phyloP scores from a whole-genome alignment of 2,113 vertebrate genomes.

The Strix uralensis region DNA sequence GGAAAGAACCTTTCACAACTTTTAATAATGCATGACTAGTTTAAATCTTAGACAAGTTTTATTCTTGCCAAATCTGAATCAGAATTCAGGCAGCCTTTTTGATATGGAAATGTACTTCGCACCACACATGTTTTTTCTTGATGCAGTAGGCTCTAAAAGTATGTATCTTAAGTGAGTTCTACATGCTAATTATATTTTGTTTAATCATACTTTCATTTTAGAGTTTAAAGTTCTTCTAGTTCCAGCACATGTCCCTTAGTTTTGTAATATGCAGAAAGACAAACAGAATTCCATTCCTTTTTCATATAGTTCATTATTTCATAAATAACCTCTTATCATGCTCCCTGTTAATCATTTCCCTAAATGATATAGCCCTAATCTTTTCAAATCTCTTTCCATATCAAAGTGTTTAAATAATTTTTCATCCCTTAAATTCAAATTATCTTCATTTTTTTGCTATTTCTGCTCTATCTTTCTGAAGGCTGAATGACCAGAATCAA shows the following conservation, averaged over 20 bases:
- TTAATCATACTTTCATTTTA: background rate
- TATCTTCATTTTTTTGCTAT: background rate
- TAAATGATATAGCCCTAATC: background rate
- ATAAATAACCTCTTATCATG: background rate
- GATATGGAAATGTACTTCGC: background rate
- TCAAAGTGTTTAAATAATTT: background rate
- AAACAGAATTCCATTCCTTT: background rate
- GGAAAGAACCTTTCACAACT: background rate
- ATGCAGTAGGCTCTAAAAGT: background rate
- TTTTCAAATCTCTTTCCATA: background rate
- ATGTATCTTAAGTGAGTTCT: background rate
- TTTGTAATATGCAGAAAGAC: background rate
- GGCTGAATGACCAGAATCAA: background rate
- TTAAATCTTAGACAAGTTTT: background rate
- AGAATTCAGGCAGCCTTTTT: background rate
- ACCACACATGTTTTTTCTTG: background rate
- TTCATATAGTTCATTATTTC: background rate
- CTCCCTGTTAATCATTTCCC: background rate
- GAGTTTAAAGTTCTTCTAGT: background rate
- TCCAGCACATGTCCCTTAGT: accelerated
- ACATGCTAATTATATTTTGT: background rate
- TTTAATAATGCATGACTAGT: background rate
- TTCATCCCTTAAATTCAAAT: background rate
- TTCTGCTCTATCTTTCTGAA: background rate
- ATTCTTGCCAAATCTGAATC: background rate